Conservation (phyloP, 2,113 vertebrate species). For the Engraulis encrasicolus region DNA sequence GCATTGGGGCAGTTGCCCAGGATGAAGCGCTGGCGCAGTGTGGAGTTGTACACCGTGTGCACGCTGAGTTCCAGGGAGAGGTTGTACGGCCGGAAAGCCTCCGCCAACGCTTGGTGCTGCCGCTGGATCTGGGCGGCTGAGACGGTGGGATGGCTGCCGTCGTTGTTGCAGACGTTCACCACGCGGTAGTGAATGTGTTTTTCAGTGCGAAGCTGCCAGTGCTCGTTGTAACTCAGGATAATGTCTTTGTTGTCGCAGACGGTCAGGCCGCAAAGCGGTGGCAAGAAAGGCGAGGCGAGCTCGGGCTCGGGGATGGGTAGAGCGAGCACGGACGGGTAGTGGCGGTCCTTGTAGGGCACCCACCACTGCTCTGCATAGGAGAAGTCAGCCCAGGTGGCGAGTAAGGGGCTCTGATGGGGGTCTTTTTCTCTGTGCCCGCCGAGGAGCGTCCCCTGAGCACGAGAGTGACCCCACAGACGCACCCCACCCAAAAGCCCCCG, state of each 20-base stretch:
- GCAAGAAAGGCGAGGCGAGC: constrained; percentile 75
- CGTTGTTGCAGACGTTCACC: constrained; percentile 83
- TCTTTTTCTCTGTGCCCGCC: constrained; percentile 59
- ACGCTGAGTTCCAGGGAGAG: constrained; percentile 87
- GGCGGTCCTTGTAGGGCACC: constrained; percentile 77
- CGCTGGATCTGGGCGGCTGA: constrained; percentile 79
- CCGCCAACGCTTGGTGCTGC: constrained; percentile 81
- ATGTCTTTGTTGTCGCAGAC: constrained; percentile 89
- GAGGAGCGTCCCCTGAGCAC: constrained; percentile 76
- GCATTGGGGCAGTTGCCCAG: constrained; percentile 91
- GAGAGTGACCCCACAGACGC: constrained; percentile 76
- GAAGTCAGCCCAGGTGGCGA: constrained; percentile 75
- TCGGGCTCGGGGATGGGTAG: constrained; percentile 70
- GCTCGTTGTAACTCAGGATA: constrained; percentile 83
- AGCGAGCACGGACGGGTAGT: constrained; percentile 73
- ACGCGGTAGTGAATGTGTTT: constrained; percentile 87
- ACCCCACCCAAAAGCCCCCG: constrained; percentile 84
- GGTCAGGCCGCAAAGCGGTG: constrained; percentile 86
- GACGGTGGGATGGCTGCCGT: constrained; percentile 80
- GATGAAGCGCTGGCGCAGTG: constrained; percentile 79
- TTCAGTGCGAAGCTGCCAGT: constrained; percentile 81
- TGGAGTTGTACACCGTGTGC: constrained; percentile 81
- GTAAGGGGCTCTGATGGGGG: constrained; percentile 19
- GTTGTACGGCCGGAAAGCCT: constrained; percentile 90
- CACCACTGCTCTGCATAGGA: constrained; percentile 75